phyloP scores from a whole-genome alignment of 2,888 invertebrate genomes.

The Torymus aiolomorphi region DNA sequence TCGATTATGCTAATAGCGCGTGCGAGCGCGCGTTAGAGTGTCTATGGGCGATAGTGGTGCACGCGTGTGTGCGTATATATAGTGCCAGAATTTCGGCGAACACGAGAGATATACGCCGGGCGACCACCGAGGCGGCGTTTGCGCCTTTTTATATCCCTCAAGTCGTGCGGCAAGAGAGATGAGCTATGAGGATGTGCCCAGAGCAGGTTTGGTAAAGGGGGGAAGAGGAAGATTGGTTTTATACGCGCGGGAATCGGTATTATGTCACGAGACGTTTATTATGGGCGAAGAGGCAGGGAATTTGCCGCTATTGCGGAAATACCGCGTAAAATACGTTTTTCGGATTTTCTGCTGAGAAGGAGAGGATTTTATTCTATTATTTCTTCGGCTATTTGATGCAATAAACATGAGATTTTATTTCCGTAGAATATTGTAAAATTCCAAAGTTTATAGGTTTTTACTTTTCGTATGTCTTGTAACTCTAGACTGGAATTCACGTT shows the following conservation, averaged over 20 bases:
- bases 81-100: slow-evolving; percentile 42
- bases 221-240: slow-evolving; percentile 3
- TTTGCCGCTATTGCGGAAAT: slow-evolving; percentile 17
- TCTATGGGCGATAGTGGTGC: background rate
- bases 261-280: slow-evolving; percentile 34
- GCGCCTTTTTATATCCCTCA: slow-evolving; percentile 30
- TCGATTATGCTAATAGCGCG: slow-evolving; percentile 74
- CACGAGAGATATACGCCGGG: no score
- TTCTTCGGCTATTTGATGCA: no score
- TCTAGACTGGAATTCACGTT: no score
- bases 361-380: no score
- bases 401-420: no score
- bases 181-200: background rate
- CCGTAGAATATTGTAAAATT: no score
- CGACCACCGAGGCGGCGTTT: slow-evolving; percentile 25
- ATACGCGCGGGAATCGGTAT: slow-evolving; percentile 29
- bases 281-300: background rate
- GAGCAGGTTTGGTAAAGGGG: background rate
- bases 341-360: background rate
- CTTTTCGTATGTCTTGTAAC: no score
- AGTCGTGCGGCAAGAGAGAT: background rate
- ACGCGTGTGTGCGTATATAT: background rate
- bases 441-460: no score
- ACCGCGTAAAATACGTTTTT: slow-evolving; percentile 14
- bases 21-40: background rate